These are phyloP conservation scores for Cryptomyrus ogoouensis DNA, from an alignment of 2,113 vertebrate genomes.

Conservation along the genomic window DNA sequence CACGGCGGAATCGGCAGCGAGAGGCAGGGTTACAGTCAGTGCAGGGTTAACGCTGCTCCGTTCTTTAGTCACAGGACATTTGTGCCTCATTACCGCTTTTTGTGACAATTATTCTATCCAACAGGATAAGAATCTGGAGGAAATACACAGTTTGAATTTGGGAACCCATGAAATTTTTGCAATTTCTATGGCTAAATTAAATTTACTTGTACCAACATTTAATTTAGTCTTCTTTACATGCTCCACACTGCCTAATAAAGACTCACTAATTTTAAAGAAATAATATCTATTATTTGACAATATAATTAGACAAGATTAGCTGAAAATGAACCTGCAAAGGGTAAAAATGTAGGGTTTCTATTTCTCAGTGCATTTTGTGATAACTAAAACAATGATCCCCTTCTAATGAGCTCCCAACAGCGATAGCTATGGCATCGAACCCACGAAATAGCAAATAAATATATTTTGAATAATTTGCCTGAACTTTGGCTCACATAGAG, in stretches of 20 bases:
- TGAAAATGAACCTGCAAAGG: not conserved
- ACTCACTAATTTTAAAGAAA: constrained; percentile 43
- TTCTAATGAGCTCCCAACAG: not conserved
- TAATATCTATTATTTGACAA: constrained; percentile 32
- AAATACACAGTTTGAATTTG: constrained; percentile 51
- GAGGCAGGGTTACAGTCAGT: constrained; percentile 53
- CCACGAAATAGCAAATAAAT: not conserved
- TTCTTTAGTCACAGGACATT: constrained; percentile 55
- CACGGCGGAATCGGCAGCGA: constrained; percentile 50
- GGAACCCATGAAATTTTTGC: constrained; percentile 63
- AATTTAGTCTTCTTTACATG: constrained; percentile 56
- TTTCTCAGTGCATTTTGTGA: not conserved
- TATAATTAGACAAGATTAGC: not conserved
- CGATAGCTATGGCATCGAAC: not conserved
- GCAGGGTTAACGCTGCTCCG: constrained; percentile 68
- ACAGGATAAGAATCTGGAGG: constrained; percentile 58
- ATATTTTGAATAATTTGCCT: constrained; percentile 39
- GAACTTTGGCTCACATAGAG: constrained; percentile 32
- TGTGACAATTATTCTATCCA: constrained; percentile 71
- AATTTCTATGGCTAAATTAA: constrained; percentile 65
- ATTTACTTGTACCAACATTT: constrained; percentile 65
- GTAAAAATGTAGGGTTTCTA: not conserved
- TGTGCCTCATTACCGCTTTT: constrained; percentile 57
- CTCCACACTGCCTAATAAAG: constrained; percentile 48
- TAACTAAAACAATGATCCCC: not conserved